Evolutionary conservation across 2,888 invertebrate species (phyloP).

Genomic region (Chymomyza caudatula): DNA sequence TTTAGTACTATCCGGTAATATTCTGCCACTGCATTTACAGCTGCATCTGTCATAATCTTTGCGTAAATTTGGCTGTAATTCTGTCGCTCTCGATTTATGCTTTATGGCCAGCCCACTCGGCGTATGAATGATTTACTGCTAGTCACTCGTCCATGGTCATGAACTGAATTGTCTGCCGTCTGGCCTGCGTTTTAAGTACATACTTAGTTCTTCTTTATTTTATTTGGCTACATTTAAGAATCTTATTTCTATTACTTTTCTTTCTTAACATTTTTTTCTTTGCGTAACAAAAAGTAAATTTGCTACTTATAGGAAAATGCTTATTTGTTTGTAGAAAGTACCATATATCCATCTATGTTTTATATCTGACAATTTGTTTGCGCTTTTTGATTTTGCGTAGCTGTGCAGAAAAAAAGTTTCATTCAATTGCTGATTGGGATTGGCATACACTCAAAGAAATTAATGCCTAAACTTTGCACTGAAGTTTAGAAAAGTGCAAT

Average conservation of each 20-base stretch:
- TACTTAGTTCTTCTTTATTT: conserved; percentile 2
- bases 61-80: not conserved
- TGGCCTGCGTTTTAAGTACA: conserved; percentile 2
- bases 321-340: conserved; percentile 29
- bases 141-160: not conserved
- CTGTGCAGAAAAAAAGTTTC: conserved; percentile 32
- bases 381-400: conserved; percentile 20
- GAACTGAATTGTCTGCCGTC: not conserved
- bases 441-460: not conserved
- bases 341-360: conserved; percentile 37
- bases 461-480: not conserved
- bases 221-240: conserved; percentile 30
- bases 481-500: not conserved
- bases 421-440: conserved; percentile 60
- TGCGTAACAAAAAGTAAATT: conserved; percentile 38
- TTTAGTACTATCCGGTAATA: too few relatives aligned
- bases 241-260: conserved; percentile 27
- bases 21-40: not conserved
- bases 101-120: not conserved
- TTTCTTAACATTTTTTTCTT: not conserved
- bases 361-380: conserved; percentile 28
- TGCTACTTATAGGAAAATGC: conserved; percentile 30
- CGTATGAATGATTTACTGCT: not conserved
- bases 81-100: not conserved
- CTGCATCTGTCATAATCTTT: not conserved